phyloP scores from a whole-genome alignment of 2,113 vertebrate genomes.

The Pionites leucogaster region DNA sequence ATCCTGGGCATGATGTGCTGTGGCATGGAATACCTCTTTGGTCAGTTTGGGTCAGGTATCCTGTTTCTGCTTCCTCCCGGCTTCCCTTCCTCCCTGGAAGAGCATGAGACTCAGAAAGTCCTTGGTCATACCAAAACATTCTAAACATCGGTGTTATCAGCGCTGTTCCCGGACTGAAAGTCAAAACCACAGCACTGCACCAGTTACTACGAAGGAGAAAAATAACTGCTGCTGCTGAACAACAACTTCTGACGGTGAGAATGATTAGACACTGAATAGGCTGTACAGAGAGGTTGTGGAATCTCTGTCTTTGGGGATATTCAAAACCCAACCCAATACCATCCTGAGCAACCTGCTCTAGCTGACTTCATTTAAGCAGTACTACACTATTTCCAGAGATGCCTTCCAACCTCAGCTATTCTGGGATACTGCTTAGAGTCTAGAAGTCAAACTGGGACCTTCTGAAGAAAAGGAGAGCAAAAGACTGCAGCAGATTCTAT shows the following conservation, averaged over 20 bases:
- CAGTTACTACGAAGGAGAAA: too few relatives aligned
- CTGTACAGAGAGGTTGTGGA: not conserved
- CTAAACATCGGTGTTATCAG: too few relatives aligned
- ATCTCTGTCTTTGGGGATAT: not conserved
- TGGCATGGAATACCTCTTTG: too few relatives aligned
- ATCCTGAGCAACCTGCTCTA: not conserved
- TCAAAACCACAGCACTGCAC: too few relatives aligned
- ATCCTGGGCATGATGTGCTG: too few relatives aligned
- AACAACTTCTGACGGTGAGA: not conserved
- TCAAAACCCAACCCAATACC: rapidly evolving
- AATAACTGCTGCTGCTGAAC: too few relatives aligned
- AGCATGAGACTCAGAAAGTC: too few relatives aligned
- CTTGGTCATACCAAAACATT: too few relatives aligned
- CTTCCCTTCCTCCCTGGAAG: too few relatives aligned
- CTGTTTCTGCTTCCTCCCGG: too few relatives aligned
- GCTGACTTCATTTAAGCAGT: not conserved
- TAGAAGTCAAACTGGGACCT: not conserved
- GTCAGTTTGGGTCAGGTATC: too few relatives aligned
- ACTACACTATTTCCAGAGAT: not conserved
- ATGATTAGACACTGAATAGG: not conserved
- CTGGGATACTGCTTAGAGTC: not conserved
- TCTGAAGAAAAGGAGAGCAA: not conserved
- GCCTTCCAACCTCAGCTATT: not conserved
- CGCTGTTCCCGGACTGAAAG: too few relatives aligned
- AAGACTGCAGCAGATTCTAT: not conserved